Evolutionary conservation across 2,113 vertebrate species (phyloP).

Genomic region (Lycocorax pyrrhopterus): DNA sequence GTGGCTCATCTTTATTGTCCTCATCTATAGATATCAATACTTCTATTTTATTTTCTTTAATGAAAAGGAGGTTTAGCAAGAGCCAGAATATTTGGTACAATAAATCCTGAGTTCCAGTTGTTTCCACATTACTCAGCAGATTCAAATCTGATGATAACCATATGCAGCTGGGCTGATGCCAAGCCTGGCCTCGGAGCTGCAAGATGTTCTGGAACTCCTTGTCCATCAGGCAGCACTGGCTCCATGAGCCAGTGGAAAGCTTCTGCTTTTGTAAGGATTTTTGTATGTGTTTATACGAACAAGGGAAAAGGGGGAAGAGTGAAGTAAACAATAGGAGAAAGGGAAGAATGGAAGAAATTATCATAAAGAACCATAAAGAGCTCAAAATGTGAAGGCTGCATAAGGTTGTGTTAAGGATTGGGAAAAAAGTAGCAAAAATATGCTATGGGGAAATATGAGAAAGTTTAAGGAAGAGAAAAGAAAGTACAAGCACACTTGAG

Average conservation of each 20-base stretch:
- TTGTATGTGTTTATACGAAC: neutral
- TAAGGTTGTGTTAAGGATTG: neutral
- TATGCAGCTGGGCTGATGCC: neutral
- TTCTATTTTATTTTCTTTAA: slow-evolving; percentile 50
- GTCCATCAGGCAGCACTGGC: neutral
- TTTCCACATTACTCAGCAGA: neutral
- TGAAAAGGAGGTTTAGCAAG: slow-evolving; percentile 17
- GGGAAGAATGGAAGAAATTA: neutral
- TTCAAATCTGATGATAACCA: neutral
- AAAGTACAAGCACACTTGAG: neutral
- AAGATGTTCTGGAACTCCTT: neutral
- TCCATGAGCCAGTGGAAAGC: neutral
- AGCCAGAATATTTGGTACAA: slow-evolving; percentile 7
- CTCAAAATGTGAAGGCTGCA: neutral
- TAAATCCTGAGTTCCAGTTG: neutral
- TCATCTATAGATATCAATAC: slow-evolving; percentile 41
- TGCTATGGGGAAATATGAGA: neutral
- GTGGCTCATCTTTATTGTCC: slow-evolving; percentile 49
- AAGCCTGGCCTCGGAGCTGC: neutral
- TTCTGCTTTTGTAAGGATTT: neutral
- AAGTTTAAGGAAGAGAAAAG: neutral
- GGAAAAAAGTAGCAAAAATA: neutral
- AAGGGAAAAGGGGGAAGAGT: neutral
- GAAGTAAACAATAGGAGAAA: neutral
- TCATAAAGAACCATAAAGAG: neutral